phyloP scores from a whole-genome alignment of 2,888 invertebrate genomes.

The Terebella lapidaria region DNA sequence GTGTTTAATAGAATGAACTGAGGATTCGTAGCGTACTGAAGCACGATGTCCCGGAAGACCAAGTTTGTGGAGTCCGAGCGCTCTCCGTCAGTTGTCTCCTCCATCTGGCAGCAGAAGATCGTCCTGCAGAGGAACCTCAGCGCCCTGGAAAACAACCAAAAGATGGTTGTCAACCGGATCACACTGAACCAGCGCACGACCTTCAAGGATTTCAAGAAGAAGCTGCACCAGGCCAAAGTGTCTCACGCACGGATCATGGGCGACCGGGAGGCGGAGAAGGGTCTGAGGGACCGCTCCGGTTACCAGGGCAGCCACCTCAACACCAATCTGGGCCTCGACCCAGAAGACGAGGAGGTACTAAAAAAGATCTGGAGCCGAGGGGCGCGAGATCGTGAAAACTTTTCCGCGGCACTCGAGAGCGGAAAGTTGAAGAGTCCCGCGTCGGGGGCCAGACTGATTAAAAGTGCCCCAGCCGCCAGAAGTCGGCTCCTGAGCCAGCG shows the following conservation, averaged over 20 bases:
- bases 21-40: too few relatives aligned
- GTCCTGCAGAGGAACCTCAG: background rate
- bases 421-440: background rate
- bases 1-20: too few relatives aligned
- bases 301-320: background rate
- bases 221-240: slow-evolving; percentile 1
- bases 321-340: slow-evolving; percentile 1
- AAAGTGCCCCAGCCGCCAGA: background rate
- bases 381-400: too few relatives aligned
- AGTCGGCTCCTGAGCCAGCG: too few relatives aligned
- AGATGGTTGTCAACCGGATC: slow-evolving; percentile 1
- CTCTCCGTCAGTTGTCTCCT: background rate
- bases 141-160: background rate
- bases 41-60: background rate
- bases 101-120: background rate
- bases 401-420: background rate
- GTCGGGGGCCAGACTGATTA: background rate
- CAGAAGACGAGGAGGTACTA: slow-evolving; percentile 4
- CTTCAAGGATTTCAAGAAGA: slow-evolving; percentile 2
- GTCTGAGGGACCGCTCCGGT: background rate
- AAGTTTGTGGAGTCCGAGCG: background rate
- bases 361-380: slow-evolving; percentile 7
- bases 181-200: background rate
- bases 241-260: slow-evolving; percentile 1
- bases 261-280: background rate